Evolutionary conservation across 2,113 vertebrate genomes (phyloP).

Genomic region (Phalacrocorax carbo): DNA sequence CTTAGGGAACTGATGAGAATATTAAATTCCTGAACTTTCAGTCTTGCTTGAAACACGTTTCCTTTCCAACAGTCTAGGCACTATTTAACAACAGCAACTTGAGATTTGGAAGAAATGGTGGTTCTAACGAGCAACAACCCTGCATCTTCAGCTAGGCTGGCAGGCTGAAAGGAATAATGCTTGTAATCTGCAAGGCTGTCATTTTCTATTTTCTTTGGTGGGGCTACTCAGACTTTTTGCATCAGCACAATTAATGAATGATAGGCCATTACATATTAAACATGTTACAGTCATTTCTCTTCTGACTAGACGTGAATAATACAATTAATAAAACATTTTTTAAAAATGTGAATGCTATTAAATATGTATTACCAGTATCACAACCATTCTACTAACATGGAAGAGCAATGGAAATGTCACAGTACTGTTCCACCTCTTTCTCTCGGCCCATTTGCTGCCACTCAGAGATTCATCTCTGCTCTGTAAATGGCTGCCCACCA

Average conservation of each 20-base stretch:
- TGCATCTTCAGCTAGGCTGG: not conserved
- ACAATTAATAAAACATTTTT: not conserved
- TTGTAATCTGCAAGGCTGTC: not conserved
- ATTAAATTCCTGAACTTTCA: not conserved
- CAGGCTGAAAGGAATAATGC: not conserved
- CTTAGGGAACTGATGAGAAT: not conserved
- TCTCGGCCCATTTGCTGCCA: accelerated
- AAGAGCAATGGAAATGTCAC: not conserved
- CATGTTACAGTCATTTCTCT: not conserved
- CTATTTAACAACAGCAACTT: not conserved
- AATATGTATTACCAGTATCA: not conserved
- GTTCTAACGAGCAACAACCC: not conserved
- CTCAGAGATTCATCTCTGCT: not conserved
- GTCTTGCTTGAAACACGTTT: not conserved
- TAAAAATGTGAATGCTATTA: not conserved
- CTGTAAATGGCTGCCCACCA: not conserved
- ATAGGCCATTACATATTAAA: not conserved
- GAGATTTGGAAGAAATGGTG: not conserved
- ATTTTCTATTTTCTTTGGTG: not conserved
- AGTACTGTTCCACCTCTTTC: not conserved
- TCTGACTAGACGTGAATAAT: not conserved
- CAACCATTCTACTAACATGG: not conserved
- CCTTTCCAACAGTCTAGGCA: not conserved
- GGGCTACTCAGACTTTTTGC: not conserved
- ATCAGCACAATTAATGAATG: not conserved